A percentile compares a stretch with the other conserved stretches of the same genome.
phyloP scores from a whole-genome alignment of 2,797 vertebrate genomes.

The Luscinia megarhynchos region DNA sequence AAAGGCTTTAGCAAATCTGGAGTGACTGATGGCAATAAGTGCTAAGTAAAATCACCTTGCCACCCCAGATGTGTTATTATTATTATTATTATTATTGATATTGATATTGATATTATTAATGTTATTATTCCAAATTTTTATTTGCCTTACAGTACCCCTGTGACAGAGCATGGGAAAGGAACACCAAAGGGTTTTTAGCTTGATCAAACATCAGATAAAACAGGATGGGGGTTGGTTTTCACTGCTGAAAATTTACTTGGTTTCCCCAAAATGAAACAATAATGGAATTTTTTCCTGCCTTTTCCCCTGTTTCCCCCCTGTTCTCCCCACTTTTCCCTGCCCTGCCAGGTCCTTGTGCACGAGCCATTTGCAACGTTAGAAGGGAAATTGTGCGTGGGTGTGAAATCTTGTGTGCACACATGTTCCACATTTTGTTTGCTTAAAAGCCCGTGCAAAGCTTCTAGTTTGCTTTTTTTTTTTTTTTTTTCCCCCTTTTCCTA shows the following conservation, averaged over 20 bases:
- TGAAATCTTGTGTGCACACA: conserved; percentile 64
- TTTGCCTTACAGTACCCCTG: not conserved
- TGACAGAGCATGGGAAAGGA: not conserved
- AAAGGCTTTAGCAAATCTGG: not conserved
- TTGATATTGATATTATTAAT: not conserved
- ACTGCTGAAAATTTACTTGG: not conserved
- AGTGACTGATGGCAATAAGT: not conserved
- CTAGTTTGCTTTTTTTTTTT: too few relatives aligned
- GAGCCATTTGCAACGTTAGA: conserved; percentile 30
- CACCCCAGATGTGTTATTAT: not conserved
- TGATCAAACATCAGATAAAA: not conserved
- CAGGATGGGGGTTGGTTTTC: not conserved
- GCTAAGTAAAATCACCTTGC: not conserved
- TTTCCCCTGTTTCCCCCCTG: not conserved
- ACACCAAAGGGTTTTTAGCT: not conserved
- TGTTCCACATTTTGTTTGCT: conserved; percentile 67
- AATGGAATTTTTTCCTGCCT: not conserved
- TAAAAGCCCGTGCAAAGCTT: conserved; percentile 56
- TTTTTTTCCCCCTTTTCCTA: fast-evolving
- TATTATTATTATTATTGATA: too few relatives aligned
- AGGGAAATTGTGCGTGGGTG: conserved; percentile 62
- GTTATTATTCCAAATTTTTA: not conserved
- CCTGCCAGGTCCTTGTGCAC: conserved; percentile 11
- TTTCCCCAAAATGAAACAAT: not conserved
- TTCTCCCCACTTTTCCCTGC: not conserved